Evolutionary conservation across 1,140 invertebrate species (phyloP).

Genomic region (Antheraea mylitta): DNA sequence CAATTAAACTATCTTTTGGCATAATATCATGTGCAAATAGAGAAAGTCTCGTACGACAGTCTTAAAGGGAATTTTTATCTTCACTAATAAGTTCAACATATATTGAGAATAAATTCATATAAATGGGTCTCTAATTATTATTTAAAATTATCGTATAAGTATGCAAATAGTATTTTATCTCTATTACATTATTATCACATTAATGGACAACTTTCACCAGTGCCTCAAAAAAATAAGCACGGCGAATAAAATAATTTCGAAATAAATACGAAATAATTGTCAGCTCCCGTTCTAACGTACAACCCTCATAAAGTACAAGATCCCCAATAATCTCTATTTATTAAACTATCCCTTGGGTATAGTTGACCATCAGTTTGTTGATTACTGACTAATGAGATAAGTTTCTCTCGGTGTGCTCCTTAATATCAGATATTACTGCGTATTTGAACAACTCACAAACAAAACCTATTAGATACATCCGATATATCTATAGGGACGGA

Average conservation of each 20-base stretch:
- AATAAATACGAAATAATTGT: slow-evolving; percentile 5
- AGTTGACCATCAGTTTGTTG: slow-evolving; percentile 34
- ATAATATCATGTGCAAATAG: no score
- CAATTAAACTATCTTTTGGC: no score
- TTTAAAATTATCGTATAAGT: no score
- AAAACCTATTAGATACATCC: slow-evolving; percentile 1
- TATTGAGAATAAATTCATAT: no score
- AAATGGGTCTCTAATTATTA: no score
- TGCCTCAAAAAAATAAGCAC: no score
- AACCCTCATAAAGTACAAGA: slow-evolving; percentile 26
- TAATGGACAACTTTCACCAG: no score
- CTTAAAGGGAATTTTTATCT: no score
- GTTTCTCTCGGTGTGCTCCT: slow-evolving; percentile 23
- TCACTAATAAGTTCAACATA: no score
- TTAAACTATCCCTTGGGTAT: slow-evolving; percentile 23
- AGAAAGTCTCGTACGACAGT: no score
- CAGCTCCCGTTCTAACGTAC: not conserved
- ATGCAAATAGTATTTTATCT: no score
- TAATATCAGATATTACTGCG: not conserved
- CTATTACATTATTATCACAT: no score
- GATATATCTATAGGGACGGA: not conserved
- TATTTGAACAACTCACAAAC: not conserved
- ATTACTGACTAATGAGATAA: slow-evolving; percentile 47
- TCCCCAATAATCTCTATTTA: slow-evolving; percentile 38
- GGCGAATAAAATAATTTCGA: not conserved